Evolutionary conservation across 2,797 vertebrate genomes (phyloP).

Genomic region (Myotis myotis): DNA sequence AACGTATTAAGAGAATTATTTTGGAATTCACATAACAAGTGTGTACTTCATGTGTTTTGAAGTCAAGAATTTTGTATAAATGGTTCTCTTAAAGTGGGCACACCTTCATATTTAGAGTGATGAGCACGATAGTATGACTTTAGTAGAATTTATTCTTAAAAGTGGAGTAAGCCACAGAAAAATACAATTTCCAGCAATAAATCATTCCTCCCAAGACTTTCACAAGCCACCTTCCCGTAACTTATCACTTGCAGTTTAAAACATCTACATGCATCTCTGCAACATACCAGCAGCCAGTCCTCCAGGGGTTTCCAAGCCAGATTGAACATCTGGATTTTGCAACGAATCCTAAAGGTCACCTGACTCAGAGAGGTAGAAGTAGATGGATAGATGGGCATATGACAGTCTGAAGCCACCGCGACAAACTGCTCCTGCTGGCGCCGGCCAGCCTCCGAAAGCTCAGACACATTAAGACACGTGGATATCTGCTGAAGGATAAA

Average conservation of each 20-base stretch:
- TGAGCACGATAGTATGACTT: not conserved
- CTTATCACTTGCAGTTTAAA: constrained; percentile 62
- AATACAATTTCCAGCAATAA: not conserved
- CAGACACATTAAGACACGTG: not conserved
- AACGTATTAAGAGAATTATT: not conserved
- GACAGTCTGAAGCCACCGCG: not conserved
- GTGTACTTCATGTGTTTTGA: not conserved
- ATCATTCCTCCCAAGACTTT: constrained; percentile 24
- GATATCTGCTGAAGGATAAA: constrained; percentile 48
- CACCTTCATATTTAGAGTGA: not conserved
- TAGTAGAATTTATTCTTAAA: constrained; percentile 35
- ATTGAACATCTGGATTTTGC: constrained; percentile 75
- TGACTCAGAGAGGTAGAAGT: constrained; percentile 24
- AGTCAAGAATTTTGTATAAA: not conserved
- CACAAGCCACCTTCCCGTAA: constrained; percentile 36
- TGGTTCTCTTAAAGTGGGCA: not conserved
- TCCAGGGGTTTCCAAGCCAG: constrained; percentile 63
- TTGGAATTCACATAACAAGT: not conserved
- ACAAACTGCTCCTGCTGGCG: constrained; percentile 64
- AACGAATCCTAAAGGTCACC: constrained; percentile 75
- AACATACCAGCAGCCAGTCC: constrained; percentile 48
- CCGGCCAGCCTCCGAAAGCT: constrained; percentile 13
- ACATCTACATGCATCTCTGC: constrained; percentile 60
- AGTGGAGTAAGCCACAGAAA: constrained; percentile 32
- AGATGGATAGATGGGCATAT: constrained; percentile 59